A percentile compares a stretch with the other conserved stretches of the same genome.
Evolutionary conservation across 2,113 vertebrate species (phyloP).

Genomic region (Antechinus stuartii): DNA sequence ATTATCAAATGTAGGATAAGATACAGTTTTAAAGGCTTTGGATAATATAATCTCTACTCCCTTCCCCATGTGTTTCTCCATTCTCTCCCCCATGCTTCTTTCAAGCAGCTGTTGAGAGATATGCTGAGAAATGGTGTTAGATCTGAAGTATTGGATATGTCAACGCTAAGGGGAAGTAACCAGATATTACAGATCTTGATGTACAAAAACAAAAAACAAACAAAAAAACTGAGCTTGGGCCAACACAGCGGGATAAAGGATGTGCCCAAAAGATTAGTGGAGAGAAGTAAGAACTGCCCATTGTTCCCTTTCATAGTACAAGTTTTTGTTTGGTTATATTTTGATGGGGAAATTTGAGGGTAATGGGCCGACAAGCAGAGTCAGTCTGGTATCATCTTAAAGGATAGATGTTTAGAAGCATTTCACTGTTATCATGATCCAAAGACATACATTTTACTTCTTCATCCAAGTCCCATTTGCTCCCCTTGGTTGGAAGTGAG

Average conservation of each 20-base stretch:
- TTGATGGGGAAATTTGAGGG: neutral
- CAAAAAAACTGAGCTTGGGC: neutral
- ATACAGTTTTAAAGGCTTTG: neutral
- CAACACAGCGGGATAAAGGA: neutral
- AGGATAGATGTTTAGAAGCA: constrained; percentile 71
- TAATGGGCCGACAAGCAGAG: neutral
- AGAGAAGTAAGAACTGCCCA: neutral
- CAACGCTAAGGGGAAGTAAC: neutral
- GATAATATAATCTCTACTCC: neutral
- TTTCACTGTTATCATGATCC: constrained; percentile 52
- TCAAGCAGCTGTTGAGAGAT: neutral
- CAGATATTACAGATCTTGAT: neutral
- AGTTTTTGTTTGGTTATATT: neutral
- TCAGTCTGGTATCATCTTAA: constrained; percentile 64
- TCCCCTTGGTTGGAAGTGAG: neutral
- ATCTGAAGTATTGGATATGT: neutral
- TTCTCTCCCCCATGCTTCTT: neutral
- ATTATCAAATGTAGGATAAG: neutral
- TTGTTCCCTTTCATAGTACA: neutral
- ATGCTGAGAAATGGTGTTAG: neutral
- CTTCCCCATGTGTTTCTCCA: neutral
- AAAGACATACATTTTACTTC: neutral
- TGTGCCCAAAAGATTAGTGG: neutral
- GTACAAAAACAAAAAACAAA: too few relatives aligned
- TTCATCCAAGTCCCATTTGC: neutral